phyloP scores from a whole-genome alignment of 1,140 invertebrate species.

The Drosophila ficusphila region DNA sequence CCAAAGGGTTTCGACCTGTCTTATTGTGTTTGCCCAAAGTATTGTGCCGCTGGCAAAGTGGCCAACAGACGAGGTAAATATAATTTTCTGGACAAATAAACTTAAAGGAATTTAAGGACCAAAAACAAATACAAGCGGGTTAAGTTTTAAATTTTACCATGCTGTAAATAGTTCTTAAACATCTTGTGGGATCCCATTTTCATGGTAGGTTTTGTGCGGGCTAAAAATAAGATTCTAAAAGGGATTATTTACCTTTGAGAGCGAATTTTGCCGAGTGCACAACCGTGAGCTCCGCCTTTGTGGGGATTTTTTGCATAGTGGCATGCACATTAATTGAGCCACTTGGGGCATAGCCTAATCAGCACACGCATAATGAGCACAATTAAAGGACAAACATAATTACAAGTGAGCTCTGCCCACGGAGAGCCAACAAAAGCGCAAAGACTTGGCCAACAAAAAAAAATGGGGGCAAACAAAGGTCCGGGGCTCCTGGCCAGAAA shows the following conservation, averaged over 20 bases:
- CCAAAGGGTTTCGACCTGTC: conserved; percentile 29
- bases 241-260: not conserved
- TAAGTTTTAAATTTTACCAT: not conserved
- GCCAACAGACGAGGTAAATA: conserved; percentile 22
- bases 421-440: conserved; percentile 39
- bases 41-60: conserved; percentile 31
- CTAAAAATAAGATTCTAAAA: not conserved
- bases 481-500: conserved; percentile 14
- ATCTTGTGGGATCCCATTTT: too few species aligned
- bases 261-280: conserved; percentile 25
- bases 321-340: conserved; percentile 72
- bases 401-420: conserved; percentile 59
- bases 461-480: conserved; percentile 22
- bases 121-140: not conserved
- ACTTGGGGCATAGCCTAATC: conserved; percentile 73
- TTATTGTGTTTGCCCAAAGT: conserved; percentile 29
- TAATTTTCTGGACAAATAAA: conserved; percentile 36
- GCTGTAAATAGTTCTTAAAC: too few species aligned
- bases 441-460: conserved; percentile 31
- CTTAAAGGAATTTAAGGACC: not conserved
- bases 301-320: conserved; percentile 15
- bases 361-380: conserved; percentile 78
- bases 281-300: not conserved
- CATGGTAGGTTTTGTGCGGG: too few species aligned
- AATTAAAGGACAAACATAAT: conserved; percentile 82